phyloP scores from a whole-genome alignment of 2,797 vertebrate species.

The Sarcophilus harrisii region DNA sequence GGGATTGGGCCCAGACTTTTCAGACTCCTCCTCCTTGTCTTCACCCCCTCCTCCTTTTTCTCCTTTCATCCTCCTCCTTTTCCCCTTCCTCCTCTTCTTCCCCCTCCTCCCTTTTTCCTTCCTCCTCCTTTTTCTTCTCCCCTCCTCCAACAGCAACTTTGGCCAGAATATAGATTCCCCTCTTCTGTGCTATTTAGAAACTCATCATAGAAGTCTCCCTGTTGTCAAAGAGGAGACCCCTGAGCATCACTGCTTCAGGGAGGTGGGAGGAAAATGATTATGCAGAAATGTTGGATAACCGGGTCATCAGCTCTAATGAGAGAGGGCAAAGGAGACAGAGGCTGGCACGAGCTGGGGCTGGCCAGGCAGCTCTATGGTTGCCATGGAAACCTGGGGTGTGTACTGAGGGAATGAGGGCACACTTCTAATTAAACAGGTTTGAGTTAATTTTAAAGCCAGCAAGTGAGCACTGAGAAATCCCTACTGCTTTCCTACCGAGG shows the following conservation, averaged over 20 bases:
- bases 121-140: no score
- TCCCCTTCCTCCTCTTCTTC: no score
- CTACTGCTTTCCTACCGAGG: neutral
- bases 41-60: no score
- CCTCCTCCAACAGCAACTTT: neutral
- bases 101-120: no score
- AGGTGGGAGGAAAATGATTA: slow-evolving; percentile 61
- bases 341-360: slow-evolving; percentile 70
- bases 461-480: slow-evolving; percentile 19
- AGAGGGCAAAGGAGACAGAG: slow-evolving; percentile 65
- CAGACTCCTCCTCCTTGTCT: no score
- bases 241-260: neutral
- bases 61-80: no score
- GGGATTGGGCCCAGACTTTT: neutral
- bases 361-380: slow-evolving; percentile 73
- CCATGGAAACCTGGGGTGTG: slow-evolving; percentile 73
- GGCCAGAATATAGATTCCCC: neutral
- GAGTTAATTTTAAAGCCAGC: slow-evolving; percentile 51
- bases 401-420: slow-evolving; percentile 68
- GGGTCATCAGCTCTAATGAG: slow-evolving; percentile 79
- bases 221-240: neutral
- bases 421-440: slow-evolving; percentile 57
- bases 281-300: slow-evolving; percentile 68
- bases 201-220: neutral
- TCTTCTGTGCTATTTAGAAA: neutral